Evolutionary conservation across 2,888 invertebrate species (phyloP).

Genomic region (Geotrupes spiniger): DNA sequence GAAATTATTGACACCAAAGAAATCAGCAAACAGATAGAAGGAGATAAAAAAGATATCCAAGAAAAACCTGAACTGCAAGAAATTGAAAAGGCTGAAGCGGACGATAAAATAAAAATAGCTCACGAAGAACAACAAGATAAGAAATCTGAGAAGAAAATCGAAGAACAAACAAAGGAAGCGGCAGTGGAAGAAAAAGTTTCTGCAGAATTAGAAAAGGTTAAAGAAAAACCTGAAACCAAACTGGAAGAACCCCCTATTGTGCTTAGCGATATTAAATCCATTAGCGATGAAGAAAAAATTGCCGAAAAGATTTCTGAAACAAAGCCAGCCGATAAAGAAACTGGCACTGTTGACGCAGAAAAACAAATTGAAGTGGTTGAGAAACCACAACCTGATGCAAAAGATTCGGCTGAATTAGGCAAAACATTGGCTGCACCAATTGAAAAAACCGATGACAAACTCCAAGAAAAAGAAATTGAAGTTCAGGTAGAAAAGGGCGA

Average conservation of each 20-base stretch:
- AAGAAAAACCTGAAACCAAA: neutral
- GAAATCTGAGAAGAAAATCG: conserved; percentile 12
- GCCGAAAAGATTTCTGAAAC: too few species aligned
- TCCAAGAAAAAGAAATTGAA: conserved; percentile 7
- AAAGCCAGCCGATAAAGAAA: too few species aligned
- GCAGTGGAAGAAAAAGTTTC: neutral
- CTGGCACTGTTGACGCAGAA: too few species aligned
- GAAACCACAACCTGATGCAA: conserved; percentile 11
- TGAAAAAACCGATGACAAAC: conserved; percentile 5
- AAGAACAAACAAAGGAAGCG: conserved; percentile 2
- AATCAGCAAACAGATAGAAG: conserved; percentile 17
- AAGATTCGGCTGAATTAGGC: conserved; percentile 9
- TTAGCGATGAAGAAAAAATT: too few species aligned
- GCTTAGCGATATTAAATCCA: too few species aligned
- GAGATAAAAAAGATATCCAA: conserved; percentile 3
- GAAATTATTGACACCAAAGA: neutral
- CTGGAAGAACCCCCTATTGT: neutral
- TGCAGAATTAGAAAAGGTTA: conserved; percentile 1
- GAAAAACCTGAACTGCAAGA: conserved; percentile 30
- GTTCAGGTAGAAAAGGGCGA: too few species aligned
- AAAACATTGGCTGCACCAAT: conserved; percentile 10
- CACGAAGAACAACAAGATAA: conserved; percentile 20
- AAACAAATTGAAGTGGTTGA: conserved; percentile 15
- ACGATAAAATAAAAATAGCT: conserved; percentile 24
- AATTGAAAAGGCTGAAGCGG: conserved; percentile 19